Evolutionary conservation across 2,113 vertebrate species (phyloP), one percentile per base, ranked within the genome.

Genomic region (Paedocypris sp.): DNA sequence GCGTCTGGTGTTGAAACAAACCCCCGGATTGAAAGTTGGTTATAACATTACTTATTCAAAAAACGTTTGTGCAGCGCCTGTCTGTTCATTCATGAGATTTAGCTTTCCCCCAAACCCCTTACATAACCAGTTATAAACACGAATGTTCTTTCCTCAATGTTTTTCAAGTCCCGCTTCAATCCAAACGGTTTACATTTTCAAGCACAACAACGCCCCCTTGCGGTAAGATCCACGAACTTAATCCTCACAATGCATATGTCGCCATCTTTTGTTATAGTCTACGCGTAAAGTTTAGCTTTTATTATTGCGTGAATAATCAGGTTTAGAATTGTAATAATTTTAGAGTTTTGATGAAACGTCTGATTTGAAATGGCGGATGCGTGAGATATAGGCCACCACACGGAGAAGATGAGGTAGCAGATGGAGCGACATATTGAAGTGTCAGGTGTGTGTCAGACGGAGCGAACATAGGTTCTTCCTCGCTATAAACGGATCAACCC

Each of bases 401-500:
- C n/a, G n/a, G n/a, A n/a, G n/a, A n/a, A n/a, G n/a, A n/a, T 42
- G 45, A 26, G 13, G 23, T 41, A 18, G 36, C 48, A 62, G 47
- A 62, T 62, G 46, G 47, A 16, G 31, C 15, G 18, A 31, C 35
- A 62, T 12, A 32, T 42, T 62, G 35, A 13, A 16, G 22, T 29
- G 52, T 56, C 52, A 54, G 33, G 35, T 54, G 51, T 39, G 2
- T 26, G 33, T 26, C 12, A 39, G 22, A 3, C 23, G 18, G 22
- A 26, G 20, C 18, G 23, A 28, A 54, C 13, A 53, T 15, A 28
- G 52, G 23, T 41, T 28, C 22, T 25, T 28, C n/a, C n/a, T n/a
- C n/a, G 23, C 5, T 36, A 15, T 54, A n/a, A 39, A 28, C 51
- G 16, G 35, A 56, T 56, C 41, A 56, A 56, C 52, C 33, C n/a